phyloP scores from a whole-genome alignment of 2,888 invertebrate genomes.

The Odontocerum albicorne region DNA sequence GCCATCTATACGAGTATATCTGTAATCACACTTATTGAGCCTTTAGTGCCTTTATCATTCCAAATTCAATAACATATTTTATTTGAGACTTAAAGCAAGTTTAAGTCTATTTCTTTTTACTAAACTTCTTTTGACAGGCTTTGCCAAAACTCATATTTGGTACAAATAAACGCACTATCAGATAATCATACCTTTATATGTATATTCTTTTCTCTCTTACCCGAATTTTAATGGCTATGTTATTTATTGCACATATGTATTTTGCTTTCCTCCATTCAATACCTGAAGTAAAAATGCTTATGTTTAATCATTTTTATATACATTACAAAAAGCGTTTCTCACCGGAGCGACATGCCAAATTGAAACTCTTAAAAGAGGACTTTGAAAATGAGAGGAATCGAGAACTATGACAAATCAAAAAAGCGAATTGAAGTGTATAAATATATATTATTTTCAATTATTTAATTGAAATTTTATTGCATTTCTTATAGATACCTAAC shows the following conservation, averaged over 20 bases:
- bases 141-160: conserved; percentile 30
- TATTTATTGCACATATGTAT: conserved; percentile 53
- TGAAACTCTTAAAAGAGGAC: not conserved
- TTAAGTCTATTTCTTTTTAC: not conserved
- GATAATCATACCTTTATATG: conserved; percentile 27
- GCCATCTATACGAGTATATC: conserved; percentile 20
- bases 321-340: conserved; percentile 18
- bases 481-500: conserved; percentile 16
- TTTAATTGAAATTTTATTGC: conserved; percentile 5
- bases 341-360: conserved; percentile 14
- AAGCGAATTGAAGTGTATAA: not conserved
- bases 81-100: not conserved
- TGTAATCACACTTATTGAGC: conserved; percentile 8
- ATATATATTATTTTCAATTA: not conserved
- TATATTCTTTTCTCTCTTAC: conserved; percentile 23
- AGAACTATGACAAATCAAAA: not conserved
- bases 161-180: conserved; percentile 37
- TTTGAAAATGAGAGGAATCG: conserved; percentile 1
- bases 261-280: conserved; percentile 57
- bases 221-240: conserved; percentile 53
- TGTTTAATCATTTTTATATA: conserved; percentile 27
- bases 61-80: conserved; percentile 8
- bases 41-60: not conserved
- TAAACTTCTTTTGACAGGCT: conserved; percentile 2
- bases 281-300: conserved; percentile 39